Evolutionary conservation across 2,888 invertebrate genomes (phyloP).

Genomic region (Belgica antarctica): DNA sequence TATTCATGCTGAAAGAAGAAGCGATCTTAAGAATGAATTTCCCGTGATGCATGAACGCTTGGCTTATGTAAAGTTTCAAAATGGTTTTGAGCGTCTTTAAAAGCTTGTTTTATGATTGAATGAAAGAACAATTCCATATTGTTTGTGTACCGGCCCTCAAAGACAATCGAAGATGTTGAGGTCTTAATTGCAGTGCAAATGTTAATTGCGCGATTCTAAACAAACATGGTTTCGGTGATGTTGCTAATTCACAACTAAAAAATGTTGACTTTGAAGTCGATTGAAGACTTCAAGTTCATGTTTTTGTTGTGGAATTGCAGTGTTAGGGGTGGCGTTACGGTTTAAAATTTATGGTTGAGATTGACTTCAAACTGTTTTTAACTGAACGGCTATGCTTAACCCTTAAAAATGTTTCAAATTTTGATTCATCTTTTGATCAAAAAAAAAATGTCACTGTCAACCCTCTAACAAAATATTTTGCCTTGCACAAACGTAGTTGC

Average conservation of each 20-base stretch:
- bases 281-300: constrained; percentile 7
- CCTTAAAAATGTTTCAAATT: no score
- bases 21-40: constrained; percentile 32
- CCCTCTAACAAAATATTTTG: no score
- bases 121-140: constrained; percentile 18
- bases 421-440: no score
- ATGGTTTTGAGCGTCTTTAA: background rate
- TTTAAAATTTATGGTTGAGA: no score
- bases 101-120: constrained; percentile 8
- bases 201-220: constrained; percentile 5
- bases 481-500: no score
- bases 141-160: background rate
- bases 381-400: no score
- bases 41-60: constrained; percentile 5
- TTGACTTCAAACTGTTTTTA: no score
- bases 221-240: background rate
- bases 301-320: background rate
- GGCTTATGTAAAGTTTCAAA: constrained; percentile 2
- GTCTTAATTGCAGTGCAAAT: background rate
- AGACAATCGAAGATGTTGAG: background rate
- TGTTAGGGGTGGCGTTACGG: no score
- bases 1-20: background rate
- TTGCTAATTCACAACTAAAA: background rate
- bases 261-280: background rate
- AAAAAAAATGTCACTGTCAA: no score